phyloP scores from a whole-genome alignment of 1,140 invertebrate species.

The Bombyx mandarina region DNA sequence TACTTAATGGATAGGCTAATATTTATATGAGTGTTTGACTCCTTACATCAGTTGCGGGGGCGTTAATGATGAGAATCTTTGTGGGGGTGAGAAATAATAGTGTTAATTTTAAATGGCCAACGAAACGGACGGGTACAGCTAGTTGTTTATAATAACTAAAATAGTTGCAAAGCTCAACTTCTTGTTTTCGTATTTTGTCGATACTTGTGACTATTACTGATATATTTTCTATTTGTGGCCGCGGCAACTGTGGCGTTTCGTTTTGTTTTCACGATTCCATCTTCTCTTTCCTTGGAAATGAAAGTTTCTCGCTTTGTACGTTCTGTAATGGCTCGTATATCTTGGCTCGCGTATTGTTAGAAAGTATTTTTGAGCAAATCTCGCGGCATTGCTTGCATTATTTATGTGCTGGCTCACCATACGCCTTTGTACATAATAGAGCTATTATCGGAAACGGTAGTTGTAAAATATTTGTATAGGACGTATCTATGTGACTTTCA shows the following conservation, averaged over 20 bases:
- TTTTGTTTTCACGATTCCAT: conserved; percentile 34
- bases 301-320: conserved; percentile 29
- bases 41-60: no score
- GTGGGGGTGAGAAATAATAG: no score
- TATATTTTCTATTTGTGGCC: conserved; percentile 13
- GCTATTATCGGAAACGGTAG: conserved; percentile 10
- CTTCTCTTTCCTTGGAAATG: conserved; percentile 20
- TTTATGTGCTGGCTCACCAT: conserved; percentile 14
- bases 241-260: conserved; percentile 18
- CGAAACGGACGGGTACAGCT: no score
- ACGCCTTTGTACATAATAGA: conserved; percentile 12
- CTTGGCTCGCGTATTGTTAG: conserved; percentile 31
- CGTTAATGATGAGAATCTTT: no score
- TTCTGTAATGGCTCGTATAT: conserved; percentile 26
- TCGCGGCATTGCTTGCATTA: conserved; percentile 10
- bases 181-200: conserved; percentile 26
- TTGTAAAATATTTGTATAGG: conserved; percentile 10
- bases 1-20: no score
- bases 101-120: no score
- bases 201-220: conserved; percentile 20
- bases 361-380: conserved; percentile 34
- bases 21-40: no score
- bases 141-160: no score
- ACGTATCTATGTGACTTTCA: conserved; percentile 6
- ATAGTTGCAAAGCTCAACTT: no score